Percentiles rank a stretch among this genome's conserved stretches.
Conservation (phyloP, 2,888 invertebrate species). For the Macaria notata region DNA sequence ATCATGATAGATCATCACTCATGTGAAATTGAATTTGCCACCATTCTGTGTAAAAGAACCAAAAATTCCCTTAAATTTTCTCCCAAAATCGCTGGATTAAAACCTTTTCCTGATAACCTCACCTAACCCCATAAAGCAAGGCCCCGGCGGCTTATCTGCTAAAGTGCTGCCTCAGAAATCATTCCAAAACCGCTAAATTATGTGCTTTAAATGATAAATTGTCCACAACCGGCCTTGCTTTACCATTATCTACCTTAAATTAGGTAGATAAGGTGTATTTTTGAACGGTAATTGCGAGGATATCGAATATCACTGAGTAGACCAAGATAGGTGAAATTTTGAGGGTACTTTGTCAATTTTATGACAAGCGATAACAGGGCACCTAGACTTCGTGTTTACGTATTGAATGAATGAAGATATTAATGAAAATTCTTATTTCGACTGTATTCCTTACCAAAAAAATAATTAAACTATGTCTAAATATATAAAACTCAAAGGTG, state of each 20-base stretch:
- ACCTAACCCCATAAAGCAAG: constrained; percentile 8
- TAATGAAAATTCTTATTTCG: too few species aligned
- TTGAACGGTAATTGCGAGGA: constrained; percentile 10
- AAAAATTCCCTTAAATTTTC: too few species aligned
- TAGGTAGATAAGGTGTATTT: constrained; percentile 8
- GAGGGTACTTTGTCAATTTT: constrained; percentile 22
- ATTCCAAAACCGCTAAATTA: constrained; percentile 33
- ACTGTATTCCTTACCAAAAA: too few species aligned
- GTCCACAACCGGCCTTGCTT: constrained; percentile 3
- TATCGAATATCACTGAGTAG: constrained; percentile 18
- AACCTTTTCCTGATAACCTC: background rate
- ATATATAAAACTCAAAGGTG: too few species aligned
- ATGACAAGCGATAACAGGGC: constrained; percentile 12
- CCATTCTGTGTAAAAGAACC: background rate
- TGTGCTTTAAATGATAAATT: constrained; percentile 35
- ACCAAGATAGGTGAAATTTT: constrained; percentile 17
- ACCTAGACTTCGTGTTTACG: background rate
- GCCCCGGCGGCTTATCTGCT: constrained; percentile 24
- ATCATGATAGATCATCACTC: too few species aligned
- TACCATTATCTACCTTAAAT: constrained; percentile 3
- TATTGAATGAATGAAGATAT: too few species aligned
- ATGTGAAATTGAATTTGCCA: too few species aligned
- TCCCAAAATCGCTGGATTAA: background rate
- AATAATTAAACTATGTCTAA: too few species aligned
- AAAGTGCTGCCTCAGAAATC: constrained; percentile 26